Evolutionary conservation across 2,797 vertebrate species (phyloP).

Genomic region (Anguilla obscura): DNA sequence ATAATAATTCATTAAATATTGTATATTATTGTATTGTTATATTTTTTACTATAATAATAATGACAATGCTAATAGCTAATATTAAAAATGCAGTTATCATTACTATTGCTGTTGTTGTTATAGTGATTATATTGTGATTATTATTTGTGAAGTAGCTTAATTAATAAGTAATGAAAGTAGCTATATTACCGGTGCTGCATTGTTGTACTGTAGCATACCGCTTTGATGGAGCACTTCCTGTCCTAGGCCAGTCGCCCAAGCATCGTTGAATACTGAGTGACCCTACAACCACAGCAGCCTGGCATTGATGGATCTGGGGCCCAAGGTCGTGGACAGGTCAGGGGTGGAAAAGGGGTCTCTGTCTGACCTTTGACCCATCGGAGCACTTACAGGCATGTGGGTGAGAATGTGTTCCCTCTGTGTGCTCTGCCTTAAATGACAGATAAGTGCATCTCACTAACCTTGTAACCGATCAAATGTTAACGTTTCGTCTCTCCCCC

Average conservation of each 20-base stretch:
- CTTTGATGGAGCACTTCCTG: background rate
- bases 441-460: conserved; percentile 22
- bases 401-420: conserved; percentile 29
- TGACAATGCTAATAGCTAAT: background rate
- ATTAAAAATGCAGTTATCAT: background rate
- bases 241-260: background rate
- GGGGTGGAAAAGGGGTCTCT: conserved; percentile 60
- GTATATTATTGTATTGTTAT: background rate
- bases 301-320: conserved; percentile 63
- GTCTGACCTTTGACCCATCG: conserved; percentile 60
- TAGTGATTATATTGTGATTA: background rate
- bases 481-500: background rate
- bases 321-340: conserved; percentile 57
- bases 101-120: background rate
- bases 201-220: background rate
- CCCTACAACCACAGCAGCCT: conserved; percentile 52
- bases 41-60: background rate
- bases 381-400: conserved; percentile 59
- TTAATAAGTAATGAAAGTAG: background rate
- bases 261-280: conserved; percentile 62
- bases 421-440: conserved; percentile 15
- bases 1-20: background rate
- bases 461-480: conserved; percentile 11
- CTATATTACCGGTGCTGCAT: background rate
- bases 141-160: background rate